phyloP scores from a whole-genome alignment of 2,888 invertebrate genomes.

The Mayetiola destructor region DNA sequence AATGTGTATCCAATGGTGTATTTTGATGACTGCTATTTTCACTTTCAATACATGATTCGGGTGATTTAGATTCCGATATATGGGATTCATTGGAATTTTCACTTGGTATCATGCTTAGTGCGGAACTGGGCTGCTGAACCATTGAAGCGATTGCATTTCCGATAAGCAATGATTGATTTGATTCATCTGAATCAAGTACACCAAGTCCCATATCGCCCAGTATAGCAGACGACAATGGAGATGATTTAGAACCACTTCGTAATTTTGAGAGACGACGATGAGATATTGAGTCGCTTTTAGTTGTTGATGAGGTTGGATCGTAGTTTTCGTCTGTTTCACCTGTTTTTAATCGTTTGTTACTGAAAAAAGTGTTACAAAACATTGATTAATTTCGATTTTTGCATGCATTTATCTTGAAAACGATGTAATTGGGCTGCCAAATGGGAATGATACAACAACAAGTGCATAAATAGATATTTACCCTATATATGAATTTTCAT shows the following conservation, averaged over 20 bases:
- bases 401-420: too few relatives aligned
- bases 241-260: conserved; percentile 1
- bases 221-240: background rate
- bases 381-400: too few relatives aligned
- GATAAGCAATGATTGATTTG: conserved; percentile 17
- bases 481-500: conserved; percentile 10
- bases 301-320: background rate
- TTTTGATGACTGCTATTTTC: background rate
- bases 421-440: too few relatives aligned
- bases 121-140: background rate
- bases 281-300: background rate
- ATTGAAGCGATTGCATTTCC: background rate
- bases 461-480: background rate
- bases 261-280: background rate
- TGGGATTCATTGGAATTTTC: background rate
- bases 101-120: background rate
- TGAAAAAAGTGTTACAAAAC: too few relatives aligned
- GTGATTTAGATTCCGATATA: background rate
- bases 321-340: conserved; percentile 3
- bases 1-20: background rate
- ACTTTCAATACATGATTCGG: background rate
- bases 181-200: conserved; percentile 41
- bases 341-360: background rate
- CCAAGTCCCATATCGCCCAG: conserved; percentile 42
- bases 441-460: background rate